phyloP scores from a whole-genome alignment of 2,888 invertebrate species.

The Dorcus hopei region DNA sequence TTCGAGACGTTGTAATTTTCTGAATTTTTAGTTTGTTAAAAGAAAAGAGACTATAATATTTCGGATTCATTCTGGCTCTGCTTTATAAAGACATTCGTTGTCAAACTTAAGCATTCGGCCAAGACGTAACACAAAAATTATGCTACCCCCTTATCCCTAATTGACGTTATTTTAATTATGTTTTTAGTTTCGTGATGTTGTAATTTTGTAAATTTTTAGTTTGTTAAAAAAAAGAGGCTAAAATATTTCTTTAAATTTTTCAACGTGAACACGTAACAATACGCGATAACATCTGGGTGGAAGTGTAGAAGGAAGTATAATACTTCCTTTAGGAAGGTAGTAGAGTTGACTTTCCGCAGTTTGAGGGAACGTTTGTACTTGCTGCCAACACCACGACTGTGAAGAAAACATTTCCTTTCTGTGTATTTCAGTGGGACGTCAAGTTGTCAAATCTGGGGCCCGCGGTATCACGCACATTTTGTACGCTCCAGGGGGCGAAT shows the following conservation, averaged over 20 bases:
- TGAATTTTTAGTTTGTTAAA: slow-evolving; percentile 9
- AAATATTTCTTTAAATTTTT: slow-evolving; percentile 21
- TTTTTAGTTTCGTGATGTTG: no score
- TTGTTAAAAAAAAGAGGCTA: slow-evolving; percentile 2
- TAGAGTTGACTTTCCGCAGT: slow-evolving; percentile 34
- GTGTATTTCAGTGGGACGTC: slow-evolving; percentile 40
- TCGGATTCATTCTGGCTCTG: no score
- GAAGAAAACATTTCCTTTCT: slow-evolving; percentile 40
- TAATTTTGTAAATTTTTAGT: no score
- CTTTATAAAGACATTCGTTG: no score
- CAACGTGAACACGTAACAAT: slow-evolving; percentile 25
- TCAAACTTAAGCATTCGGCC: no score
- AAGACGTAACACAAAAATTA: no score
- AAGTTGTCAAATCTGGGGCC: slow-evolving; percentile 38
- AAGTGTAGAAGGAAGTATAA: slow-evolving; percentile 32
- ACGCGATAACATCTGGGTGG: slow-evolving; percentile 29
- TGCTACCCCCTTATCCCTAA: no score
- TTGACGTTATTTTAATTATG: no score
- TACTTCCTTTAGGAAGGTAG: slow-evolving; percentile 34
- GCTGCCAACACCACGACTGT: slow-evolving; percentile 38
- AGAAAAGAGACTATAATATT: not conserved
- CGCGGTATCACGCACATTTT: slow-evolving; percentile 32
- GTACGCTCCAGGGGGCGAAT: slow-evolving; percentile 29
- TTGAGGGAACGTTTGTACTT: slow-evolving; percentile 31
- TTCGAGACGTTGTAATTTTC: not conserved